Percentiles rank a stretch among this genome's conserved stretches.
Evolutionary conservation across 1,140 invertebrate species (phyloP).

Genomic region (Zaprionus taronus): DNA sequence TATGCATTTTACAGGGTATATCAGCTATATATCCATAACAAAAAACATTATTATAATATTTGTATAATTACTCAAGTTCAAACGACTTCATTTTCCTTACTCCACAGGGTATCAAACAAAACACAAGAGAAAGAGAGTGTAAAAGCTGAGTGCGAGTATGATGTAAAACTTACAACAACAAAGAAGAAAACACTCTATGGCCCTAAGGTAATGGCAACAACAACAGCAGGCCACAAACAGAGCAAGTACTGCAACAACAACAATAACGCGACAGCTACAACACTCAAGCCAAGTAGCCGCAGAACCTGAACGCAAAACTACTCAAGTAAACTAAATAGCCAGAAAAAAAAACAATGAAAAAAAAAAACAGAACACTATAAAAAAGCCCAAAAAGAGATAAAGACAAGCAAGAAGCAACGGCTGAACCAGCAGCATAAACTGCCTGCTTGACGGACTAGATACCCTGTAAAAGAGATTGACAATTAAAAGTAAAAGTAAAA

Average conservation of each 20-base stretch:
- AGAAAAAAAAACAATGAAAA: neutral
- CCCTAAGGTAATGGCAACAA: slow-evolving; percentile 42
- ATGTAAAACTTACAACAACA: slow-evolving; percentile 67
- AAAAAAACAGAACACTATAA: neutral
- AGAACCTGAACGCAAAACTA: neutral
- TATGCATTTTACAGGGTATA: neutral
- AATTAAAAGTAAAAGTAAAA: neutral
- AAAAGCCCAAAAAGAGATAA: slow-evolving; percentile 6
- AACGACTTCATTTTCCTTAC: neutral
- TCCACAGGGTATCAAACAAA: slow-evolving; percentile 15
- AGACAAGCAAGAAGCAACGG: neutral
- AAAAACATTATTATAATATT: neutral
- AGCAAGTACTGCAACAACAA: slow-evolving; percentile 14
- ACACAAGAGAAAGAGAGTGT: slow-evolving; percentile 48
- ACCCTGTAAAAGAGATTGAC: neutral
- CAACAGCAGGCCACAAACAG: slow-evolving; percentile 27
- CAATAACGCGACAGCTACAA: neutral
- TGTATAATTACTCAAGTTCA: neutral
- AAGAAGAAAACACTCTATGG: slow-evolving; percentile 37
- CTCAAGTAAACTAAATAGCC: slow-evolving; percentile 8
- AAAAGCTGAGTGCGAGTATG: slow-evolving; percentile 48
- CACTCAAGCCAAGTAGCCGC: neutral
- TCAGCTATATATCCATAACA: neutral
- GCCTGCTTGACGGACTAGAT: neutral
- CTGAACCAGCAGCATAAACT: neutral